Conservation (phyloP, 2,888 invertebrate species). For the Pristionchus arcanus region DNA sequence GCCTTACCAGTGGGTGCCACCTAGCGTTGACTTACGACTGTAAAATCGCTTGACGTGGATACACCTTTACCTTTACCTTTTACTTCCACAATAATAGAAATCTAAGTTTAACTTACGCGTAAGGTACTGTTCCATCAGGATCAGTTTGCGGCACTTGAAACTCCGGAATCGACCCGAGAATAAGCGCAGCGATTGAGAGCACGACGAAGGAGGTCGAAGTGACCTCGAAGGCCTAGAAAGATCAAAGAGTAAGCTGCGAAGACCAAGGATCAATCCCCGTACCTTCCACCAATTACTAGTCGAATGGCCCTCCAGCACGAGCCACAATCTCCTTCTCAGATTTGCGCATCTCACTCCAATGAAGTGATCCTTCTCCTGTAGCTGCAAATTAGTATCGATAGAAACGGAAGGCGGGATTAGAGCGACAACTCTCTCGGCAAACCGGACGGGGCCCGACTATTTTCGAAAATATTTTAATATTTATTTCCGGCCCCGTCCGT, state of each 20-base stretch:
- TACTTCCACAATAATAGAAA: not conserved
- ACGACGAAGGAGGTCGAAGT: constrained; percentile 79
- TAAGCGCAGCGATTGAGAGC: constrained; percentile 76
- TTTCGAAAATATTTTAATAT: not conserved
- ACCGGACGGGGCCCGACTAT: not conserved
- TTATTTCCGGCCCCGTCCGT: constrained; percentile 7
- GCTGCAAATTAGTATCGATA: constrained; percentile 44
- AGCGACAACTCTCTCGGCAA: constrained; percentile 18
- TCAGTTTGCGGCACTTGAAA: constrained; percentile 75
- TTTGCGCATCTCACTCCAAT: constrained; percentile 77
- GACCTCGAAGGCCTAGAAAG: constrained; percentile 74
- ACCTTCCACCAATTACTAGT: constrained; percentile 78
- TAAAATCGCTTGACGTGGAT: no score
- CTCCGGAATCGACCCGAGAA: constrained; percentile 77
- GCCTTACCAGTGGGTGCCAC: no score
- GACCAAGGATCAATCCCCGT: not conserved
- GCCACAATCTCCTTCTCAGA: constrained; percentile 74
- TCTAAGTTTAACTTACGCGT: constrained; percentile 27
- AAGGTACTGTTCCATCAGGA: constrained; percentile 63
- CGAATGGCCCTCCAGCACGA: constrained; percentile 77
- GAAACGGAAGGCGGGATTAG: constrained; percentile 9
- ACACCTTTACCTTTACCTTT: no score
- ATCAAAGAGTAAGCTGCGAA: constrained; percentile 3
- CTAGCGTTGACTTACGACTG: no score
- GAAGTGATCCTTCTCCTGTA: constrained; percentile 78